Base-by-base conservation (phyloP, 1,140 invertebrate species). In the Caerostris darwini region DNA sequence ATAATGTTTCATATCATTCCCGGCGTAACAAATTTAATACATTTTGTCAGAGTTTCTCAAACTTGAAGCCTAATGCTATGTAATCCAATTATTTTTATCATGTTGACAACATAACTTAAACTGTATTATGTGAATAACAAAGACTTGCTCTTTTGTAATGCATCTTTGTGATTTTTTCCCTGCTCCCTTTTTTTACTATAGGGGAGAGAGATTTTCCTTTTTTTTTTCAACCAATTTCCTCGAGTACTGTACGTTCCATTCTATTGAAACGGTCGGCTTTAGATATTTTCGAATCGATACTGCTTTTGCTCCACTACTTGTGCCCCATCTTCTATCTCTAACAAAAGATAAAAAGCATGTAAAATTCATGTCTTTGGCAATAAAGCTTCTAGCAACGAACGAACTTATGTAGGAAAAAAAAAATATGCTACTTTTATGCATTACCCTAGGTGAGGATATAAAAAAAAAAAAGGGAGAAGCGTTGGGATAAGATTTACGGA, bases 311-410 rank as follows among this genome's bases (percentile, higher is more conserved):
- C n/a, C 3, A 7, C 54, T 7, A 5, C 53, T n/a, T 83, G 56
- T 3, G n/a, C 8, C 8, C 5, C 50, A 50, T 34, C 69, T 7
- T 77, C 14, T 83, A 56, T 17, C 17, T 83, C 53, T 83, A n/a
- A 83, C 54, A 83, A 83, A 83, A 83, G 82, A 83, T 83, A 83
- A 83, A 83, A 83, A 56, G 6, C 82, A 83, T 83, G 82, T 56
- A 83, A 83, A 83, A 83, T 83, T 83, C 82, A 83, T 83, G 82
- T 83, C 82, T 19, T 57, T 8, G 54, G 57, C 82, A 83, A 58
- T 83, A 83, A 83, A 83, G 82, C 82, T 57, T 19, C 53, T 17
- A 19, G 34, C 8, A 12, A 12, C 3, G 69, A 14, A 14, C 14
- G 0, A 77, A 77, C 8, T 50, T 5, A 14, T 3, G 69, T 77